phyloP scores from a whole-genome alignment of 2,797 vertebrate genomes.

The Astyanax mexicanus region DNA sequence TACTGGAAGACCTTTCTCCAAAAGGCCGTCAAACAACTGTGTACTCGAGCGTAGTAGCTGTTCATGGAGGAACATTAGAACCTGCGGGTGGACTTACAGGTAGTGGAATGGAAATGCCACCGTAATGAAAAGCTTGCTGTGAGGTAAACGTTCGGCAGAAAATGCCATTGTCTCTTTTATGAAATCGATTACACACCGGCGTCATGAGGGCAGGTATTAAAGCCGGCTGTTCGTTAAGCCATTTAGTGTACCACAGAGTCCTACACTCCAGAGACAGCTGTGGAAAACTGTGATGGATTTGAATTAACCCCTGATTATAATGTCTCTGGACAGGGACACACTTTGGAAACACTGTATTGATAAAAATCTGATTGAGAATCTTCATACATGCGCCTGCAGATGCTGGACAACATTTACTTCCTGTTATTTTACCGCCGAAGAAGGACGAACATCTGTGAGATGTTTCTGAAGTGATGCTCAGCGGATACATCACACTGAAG shows the following conservation, averaged over 20 bases:
- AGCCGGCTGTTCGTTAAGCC: not conserved
- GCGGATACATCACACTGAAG: too few species aligned
- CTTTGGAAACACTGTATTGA: not conserved
- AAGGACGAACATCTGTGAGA: not conserved
- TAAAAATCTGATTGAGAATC: not conserved
- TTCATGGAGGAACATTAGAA: not conserved
- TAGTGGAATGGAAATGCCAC: constrained; percentile 3
- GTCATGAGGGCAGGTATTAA: constrained; percentile 3
- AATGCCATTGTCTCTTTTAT: not conserved
- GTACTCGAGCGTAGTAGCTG: not conserved
- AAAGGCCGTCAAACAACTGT: not conserved
- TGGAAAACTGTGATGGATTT: not conserved
- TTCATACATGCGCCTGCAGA: not conserved
- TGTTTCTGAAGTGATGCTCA: not conserved
- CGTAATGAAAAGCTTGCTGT: not conserved
- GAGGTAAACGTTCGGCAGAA: not conserved
- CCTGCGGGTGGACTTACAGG: not conserved
- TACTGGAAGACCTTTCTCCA: not conserved
- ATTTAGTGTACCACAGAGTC: not conserved
- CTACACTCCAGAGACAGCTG: not conserved
- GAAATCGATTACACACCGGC: not conserved
- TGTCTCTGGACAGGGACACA: too few species aligned
- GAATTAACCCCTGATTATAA: constrained; percentile 4
- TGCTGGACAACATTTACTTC: too few species aligned
- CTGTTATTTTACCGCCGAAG: not conserved